Evolutionary conservation across 2,113 vertebrate species (phyloP).

Genomic region (Urocynchramus pylzowi): DNA sequence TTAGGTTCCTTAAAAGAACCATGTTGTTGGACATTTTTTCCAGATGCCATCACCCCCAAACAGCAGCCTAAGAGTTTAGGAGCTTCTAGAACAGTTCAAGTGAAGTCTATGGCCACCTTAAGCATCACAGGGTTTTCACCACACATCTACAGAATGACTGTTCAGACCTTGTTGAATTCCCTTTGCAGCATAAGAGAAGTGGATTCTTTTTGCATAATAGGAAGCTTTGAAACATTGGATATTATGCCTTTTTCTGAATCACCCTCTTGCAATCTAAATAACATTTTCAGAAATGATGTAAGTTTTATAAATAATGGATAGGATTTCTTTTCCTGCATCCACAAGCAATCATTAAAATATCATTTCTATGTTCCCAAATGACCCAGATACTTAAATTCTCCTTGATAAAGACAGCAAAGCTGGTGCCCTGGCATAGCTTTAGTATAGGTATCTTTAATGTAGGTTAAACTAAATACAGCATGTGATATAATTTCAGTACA

Average conservation of each 20-base stretch:
- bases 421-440: background rate
- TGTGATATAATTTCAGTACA: background rate
- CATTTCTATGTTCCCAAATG: background rate
- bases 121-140: background rate
- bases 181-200: background rate
- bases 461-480: background rate
- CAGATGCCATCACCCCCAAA: background rate
- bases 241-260: background rate
- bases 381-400: background rate
- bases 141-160: background rate
- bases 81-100: background rate
- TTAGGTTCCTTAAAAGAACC: background rate
- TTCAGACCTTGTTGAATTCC: background rate
- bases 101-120: background rate
- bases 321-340: background rate
- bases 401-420: background rate
- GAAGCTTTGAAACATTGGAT: background rate
- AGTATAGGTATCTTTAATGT: background rate
- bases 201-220: background rate
- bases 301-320: background rate
- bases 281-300: fast-evolving
- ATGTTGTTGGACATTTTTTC: background rate
- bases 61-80: background rate
- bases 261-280: background rate
- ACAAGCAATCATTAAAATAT: background rate